A percentile compares a stretch with the other conserved stretches of the same genome.
Conservation (phyloP, 2,113 vertebrate genomes). For the Pygoscelis adeliae region DNA sequence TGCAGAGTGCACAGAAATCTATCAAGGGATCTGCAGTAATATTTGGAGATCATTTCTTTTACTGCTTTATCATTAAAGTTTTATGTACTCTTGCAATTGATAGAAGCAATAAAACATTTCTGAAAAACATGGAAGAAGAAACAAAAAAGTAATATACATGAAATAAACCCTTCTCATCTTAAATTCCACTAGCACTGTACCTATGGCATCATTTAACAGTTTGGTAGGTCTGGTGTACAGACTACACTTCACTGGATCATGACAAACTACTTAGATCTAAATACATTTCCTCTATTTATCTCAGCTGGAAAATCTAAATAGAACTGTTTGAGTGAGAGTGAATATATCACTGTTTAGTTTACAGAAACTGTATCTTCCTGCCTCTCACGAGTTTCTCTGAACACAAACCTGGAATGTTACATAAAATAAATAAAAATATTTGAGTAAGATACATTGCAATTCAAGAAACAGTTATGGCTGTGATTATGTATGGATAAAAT, state of each 20-base stretch:
- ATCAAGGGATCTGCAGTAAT: slow-evolving; percentile 58
- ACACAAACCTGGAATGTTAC: background rate
- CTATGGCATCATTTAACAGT: slow-evolving; percentile 21
- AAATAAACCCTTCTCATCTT: slow-evolving; percentile 54
- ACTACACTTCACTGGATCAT: background rate
- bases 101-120: slow-evolving; percentile 45
- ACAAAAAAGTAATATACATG: slow-evolving; percentile 38
- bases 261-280: slow-evolving; percentile 15
- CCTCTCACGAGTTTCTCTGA: background rate
- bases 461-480: background rate
- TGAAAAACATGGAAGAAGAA: slow-evolving; percentile 31
- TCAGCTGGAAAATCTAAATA: slow-evolving; percentile 30
- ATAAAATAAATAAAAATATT: background rate
- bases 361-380: background rate
- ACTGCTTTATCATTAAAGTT: slow-evolving; percentile 60
- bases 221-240: slow-evolving; percentile 17
- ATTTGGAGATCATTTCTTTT: slow-evolving; percentile 61
- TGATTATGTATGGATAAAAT: background rate
- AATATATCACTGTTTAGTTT: background rate
- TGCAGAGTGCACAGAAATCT: slow-evolving; percentile 52
- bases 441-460: background rate
- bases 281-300: slow-evolving; percentile 38
- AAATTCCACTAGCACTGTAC: slow-evolving; percentile 49
- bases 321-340: background rate
- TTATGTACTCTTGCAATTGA: slow-evolving; percentile 50